These are phyloP conservation scores for Cinclus cinclus DNA, from an alignment of 2,113 vertebrate genomes.

Conservation along the genomic window DNA sequence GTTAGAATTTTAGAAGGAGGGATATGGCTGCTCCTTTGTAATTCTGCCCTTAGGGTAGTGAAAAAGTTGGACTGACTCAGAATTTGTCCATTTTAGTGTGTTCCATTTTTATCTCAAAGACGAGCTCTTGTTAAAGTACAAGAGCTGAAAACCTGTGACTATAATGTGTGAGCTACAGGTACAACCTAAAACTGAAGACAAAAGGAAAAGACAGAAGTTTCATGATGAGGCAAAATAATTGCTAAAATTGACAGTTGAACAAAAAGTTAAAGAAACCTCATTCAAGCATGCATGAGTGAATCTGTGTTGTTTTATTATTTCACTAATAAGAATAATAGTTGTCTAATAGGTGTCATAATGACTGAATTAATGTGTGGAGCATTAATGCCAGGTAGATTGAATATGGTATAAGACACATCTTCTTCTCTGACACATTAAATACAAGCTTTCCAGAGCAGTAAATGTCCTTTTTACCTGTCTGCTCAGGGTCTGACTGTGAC, in stretches of 20 bases:
- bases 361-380: neutral
- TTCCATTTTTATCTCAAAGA: neutral
- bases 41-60: neutral
- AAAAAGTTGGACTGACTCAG: neutral
- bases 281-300: neutral
- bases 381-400: neutral
- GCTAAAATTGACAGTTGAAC: neutral
- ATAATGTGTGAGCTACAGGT: neutral
- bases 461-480: neutral
- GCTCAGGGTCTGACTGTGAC: neutral
- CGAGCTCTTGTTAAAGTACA: neutral
- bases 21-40: conserved; percentile 1
- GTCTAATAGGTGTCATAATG: neutral
- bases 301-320: neutral
- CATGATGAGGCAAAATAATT: neutral
- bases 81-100: neutral
- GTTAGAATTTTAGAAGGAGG: neutral
- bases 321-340: neutral
- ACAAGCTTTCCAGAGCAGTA: neutral
- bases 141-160: neutral
- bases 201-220: neutral
- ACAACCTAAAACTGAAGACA: neutral
- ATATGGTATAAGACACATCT: neutral
- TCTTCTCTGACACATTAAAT: neutral
- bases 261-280: neutral